Evolutionary conservation across 1,140 invertebrate species (phyloP), one percentile per base, ranked within the genome.

Genomic region (Dendrolimus punctatus): DNA sequence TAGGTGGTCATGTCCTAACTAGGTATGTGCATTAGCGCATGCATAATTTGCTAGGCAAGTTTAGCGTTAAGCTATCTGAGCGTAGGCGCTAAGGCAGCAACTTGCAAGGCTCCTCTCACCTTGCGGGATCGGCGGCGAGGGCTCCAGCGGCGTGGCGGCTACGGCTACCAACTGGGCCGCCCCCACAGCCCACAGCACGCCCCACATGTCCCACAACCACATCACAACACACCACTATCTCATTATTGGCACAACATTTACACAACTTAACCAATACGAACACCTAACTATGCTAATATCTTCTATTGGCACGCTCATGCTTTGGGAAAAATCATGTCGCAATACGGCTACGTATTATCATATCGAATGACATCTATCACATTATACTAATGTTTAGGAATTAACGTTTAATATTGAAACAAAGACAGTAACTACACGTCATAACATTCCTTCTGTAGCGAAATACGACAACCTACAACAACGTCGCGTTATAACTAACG

Each of bases 141-240:
- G 74, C 53, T 84, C 80, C 68, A 85, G 64, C 49, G 82, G 82
- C 50, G 80, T 68, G 57, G 73, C 71, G 53, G 70, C 62, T 58
- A 75, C 70, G 44, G 61, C 70, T 50, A 66, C 61, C 64, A 82
- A 61, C 59, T 74, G 79, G 55, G 66, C 67, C 70, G 73, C 74
- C 70, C 77, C 73, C 54, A 75, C 67, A 60, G 64, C 70, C 80
- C 79, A 83, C 63, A 85, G 63, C 72, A 80, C 76, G 51, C 79
- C 73, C 82, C 82, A 81, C 79, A 86, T 82, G 83, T 86, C 80
- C 82, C 82, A 82, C 72, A 83, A 76, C 79, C 80, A 80, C 83
- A 85, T 85, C 82, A 85, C 82, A 83, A 70, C 79, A 85, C 80
- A 78, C 69, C 80, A 85, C 82, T 85, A 85, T 85, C 82, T 85